Evolutionary conservation across 2,113 vertebrate genomes (phyloP).

Genomic region (Pluvianellus socialis): DNA sequence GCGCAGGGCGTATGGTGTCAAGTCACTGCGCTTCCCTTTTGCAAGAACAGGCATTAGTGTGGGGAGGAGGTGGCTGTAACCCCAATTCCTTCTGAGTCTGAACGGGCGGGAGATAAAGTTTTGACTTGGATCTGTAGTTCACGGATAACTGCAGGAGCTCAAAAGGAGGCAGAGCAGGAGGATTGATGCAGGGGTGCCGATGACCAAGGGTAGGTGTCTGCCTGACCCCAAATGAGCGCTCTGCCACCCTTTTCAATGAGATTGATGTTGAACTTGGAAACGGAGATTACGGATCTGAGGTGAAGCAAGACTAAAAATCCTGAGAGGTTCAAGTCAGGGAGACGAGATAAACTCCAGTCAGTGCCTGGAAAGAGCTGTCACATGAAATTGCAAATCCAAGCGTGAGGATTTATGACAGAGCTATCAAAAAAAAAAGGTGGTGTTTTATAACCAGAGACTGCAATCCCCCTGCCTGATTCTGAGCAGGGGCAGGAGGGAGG

Average conservation of each 20-base stretch:
- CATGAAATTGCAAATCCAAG: slow-evolving; percentile 50
- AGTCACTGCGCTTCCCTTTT: background rate
- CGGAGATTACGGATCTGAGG: background rate
- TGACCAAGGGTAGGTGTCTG: background rate
- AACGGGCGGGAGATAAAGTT: background rate
- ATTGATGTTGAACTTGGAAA: background rate
- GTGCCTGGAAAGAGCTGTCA: slow-evolving; percentile 36
- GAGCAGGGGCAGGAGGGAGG: background rate
- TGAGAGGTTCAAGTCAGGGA: background rate
- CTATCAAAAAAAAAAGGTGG: background rate
- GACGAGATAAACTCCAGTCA: background rate
- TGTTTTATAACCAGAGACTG: slow-evolving; percentile 32
- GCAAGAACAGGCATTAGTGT: background rate
- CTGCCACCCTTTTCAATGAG: background rate
- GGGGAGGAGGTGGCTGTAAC: background rate
- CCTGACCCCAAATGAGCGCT: background rate
- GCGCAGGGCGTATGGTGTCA: background rate
- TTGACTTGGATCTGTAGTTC: background rate
- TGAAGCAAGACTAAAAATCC: slow-evolving; percentile 6
- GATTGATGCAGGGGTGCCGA: background rate
- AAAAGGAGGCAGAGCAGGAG: background rate
- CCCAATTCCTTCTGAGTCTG: background rate
- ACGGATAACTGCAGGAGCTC: background rate
- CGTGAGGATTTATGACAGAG: slow-evolving; percentile 20
- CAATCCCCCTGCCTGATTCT: background rate